Evolutionary conservation across 1,140 invertebrate species (phyloP), one percentile per base, ranked within the genome.

Genomic region (Bombus haemorrhoidalis): DNA sequence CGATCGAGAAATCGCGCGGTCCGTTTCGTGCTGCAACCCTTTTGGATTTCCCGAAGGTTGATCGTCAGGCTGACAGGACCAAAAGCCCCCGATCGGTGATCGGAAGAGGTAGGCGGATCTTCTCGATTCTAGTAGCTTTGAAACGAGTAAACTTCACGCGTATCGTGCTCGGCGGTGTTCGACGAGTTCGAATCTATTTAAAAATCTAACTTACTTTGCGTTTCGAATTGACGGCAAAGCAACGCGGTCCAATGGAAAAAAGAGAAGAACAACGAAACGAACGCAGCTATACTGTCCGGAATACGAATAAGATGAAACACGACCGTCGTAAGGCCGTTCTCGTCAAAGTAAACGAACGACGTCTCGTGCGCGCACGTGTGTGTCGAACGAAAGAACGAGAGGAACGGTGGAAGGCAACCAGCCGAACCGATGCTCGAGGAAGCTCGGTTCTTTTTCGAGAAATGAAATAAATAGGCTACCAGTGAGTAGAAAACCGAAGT

Each of bases 401-500:
- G 53, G 62, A 81, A 69, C 53, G 79, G 59, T 64, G 85, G 32
- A 32, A 76, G 86, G 76, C n/a, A 43, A 22, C 34, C 68, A 57
- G 34, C 6, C 28, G 62, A 47, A 34, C 15, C 32, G 73, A n/a
- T 59, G 37, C 28, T 53, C 39, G 69, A 75, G 62, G 73, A 86
- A 88, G 47, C 76, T 86, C 10, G 74, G 78, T 64, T 47, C 78
- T 83, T 86, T 75, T 72, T 89, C 74, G 53, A 22, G 57, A 32
- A 71, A 59, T 25, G 66, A 47, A 47, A 32, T 43, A 41, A 77
- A 74, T 53, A 74, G 76, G 80, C 72, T 8, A 53, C 6, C 47
- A 8, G 66, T 72, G 85, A 85, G 77, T 47, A 87, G 75, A 69
- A 62, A 81, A 84, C 43, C 87, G 64, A 66, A 62, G 47, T 89